Evolutionary conservation across 2,888 invertebrate genomes (phyloP).

Genomic region (Drosophila aldrichi): DNA sequence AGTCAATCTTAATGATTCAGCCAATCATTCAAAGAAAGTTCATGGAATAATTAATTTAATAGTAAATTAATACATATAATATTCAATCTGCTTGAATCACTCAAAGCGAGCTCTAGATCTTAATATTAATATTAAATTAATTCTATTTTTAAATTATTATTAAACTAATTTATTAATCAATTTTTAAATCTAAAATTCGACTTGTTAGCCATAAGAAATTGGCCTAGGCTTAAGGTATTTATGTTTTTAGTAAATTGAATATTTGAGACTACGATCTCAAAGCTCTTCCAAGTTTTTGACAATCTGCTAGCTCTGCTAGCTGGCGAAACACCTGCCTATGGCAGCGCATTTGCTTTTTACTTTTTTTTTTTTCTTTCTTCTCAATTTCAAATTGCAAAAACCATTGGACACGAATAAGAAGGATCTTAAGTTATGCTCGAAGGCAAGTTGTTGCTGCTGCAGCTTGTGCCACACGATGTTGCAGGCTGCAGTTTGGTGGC

Average conservation of each 20-base stretch:
- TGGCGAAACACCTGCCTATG: slow-evolving; percentile 15
- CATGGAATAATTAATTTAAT: too few species aligned
- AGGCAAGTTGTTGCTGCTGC: slow-evolving; percentile 3
- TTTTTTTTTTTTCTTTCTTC: slow-evolving; percentile 3
- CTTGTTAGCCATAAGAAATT: too few species aligned
- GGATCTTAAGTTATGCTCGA: slow-evolving; percentile 17
- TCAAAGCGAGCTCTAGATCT: too few species aligned
- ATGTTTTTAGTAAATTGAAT: neutral
- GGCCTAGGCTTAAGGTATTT: too few species aligned
- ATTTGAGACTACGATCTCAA: neutral
- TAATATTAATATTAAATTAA: too few species aligned
- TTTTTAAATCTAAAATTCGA: too few species aligned
- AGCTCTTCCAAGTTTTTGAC: neutral
- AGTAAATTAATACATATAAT: too few species aligned
- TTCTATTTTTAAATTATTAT: too few species aligned
- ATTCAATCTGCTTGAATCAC: too few species aligned
- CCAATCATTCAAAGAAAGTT: too few species aligned
- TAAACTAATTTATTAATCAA: too few species aligned
- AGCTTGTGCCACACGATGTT: slow-evolving; percentile 16
- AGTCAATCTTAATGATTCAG: too few species aligned
- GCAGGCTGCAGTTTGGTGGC: slow-evolving; percentile 30
- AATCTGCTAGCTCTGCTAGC: neutral
- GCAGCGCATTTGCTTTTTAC: neutral
- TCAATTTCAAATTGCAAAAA: slow-evolving; percentile 12
- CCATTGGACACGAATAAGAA: slow-evolving; percentile 17